Evolutionary conservation across 2,888 invertebrate species (phyloP), one percentile per base, ranked within the genome.

Genomic region (Onchidella celtica): DNA sequence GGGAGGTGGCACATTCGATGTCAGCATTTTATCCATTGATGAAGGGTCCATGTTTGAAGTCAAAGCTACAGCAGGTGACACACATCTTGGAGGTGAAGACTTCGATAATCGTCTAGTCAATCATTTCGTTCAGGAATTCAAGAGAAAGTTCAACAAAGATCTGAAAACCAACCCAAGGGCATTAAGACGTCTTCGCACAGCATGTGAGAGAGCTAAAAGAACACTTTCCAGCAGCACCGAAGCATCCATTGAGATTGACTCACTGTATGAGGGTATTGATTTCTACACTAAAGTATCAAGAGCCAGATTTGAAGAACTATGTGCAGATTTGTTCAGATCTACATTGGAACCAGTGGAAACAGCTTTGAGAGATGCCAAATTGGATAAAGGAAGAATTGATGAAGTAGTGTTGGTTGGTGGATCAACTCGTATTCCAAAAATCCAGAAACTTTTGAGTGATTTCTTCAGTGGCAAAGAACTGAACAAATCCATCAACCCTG

Each of bases 401-500:
- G 94, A 94, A 81, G 92, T 94, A 96, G 98, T 94, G 81, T 89
- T 94, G 74, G 94, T 94, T 72, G 98, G 98, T 87, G 98, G 97
- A 75, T 98, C 98, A 66, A 99, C 99, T 36, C 96, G 99, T 94
- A 66, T 66, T 17, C 66, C 66, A 2, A 66, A 66, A 36, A 66
- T 66, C 17, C 47, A 47, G 17, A 47, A 47, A 47, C 17, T 47
- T 6, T 17, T 47, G 9, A 47, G 47, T 47, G 47, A 47, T 47
- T 47, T 47, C 47, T 47, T 47, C 17, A 47, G 17, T 70, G 96
- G 95, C 11, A 98, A 98, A 94, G 98, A 98, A 94, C 95, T 99
- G 86, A 99, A 98, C 95, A 98, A 98, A 93, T 97, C 96, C 47
- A 98, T 99, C 94, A 98, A 99, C 93, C 98, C 98, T 21, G 98